Evolutionary conservation across 2,888 invertebrate genomes (phyloP).

Genomic region (Luperina nickerlii): DNA sequence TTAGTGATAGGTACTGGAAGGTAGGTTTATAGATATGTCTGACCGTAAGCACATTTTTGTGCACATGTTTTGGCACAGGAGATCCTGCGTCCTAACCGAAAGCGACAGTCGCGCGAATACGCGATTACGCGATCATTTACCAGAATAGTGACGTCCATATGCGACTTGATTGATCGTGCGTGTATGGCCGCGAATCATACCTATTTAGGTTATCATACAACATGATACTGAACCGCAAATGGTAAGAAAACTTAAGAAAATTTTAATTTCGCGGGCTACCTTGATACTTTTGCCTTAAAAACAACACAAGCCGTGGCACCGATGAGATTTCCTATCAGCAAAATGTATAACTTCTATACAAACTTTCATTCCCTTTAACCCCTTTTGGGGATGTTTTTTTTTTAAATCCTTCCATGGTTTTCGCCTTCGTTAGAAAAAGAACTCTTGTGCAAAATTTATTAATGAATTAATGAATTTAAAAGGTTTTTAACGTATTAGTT

Average conservation of each 20-base stretch:
- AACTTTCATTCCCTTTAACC: background rate
- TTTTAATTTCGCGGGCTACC: no score
- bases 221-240: no score
- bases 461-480: background rate
- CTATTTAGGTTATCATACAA: no score
- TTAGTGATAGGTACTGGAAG: background rate
- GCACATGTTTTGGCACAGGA: background rate
- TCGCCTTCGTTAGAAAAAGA: background rate
- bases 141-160: background rate
- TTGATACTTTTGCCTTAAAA: no score
- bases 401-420: background rate
- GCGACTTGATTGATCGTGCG: background rate
- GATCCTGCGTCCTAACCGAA: background rate
- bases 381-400: no score
- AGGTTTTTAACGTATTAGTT: background rate
- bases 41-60: background rate
- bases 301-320: background rate
- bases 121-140: background rate
- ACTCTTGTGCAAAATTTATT: background rate
- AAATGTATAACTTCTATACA: background rate
- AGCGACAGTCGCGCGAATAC: background rate
- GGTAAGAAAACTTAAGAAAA: no score
- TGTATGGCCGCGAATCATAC: no score
- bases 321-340: background rate
- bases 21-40: background rate